A percentile compares a stretch with the other conserved stretches of the same genome.
Conservation (phyloP, 2,797 vertebrate species). For the Orientallactaga sibirica region DNA sequence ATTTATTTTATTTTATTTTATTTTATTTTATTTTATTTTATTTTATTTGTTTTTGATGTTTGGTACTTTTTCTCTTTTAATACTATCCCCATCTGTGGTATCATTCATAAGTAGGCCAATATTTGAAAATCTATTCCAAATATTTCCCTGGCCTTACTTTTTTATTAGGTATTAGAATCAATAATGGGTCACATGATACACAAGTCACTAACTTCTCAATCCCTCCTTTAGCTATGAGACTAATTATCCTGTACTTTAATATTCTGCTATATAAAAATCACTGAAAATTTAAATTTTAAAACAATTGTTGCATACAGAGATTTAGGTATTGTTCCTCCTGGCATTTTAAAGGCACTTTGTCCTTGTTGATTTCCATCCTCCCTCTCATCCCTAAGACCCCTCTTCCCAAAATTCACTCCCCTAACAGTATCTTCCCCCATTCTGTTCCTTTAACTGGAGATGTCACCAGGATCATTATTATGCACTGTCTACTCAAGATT, state of each 20-base stretch:
- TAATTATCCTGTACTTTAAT: slow-evolving; percentile 15
- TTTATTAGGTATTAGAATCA: slow-evolving; percentile 40
- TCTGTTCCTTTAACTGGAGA: slow-evolving; percentile 17
- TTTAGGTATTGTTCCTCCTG: no score
- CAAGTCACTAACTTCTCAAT: slow-evolving; percentile 26
- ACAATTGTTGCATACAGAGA: no score
- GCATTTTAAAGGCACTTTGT: no score
- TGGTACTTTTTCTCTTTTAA: background rate
- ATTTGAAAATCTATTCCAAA: slow-evolving; percentile 6
- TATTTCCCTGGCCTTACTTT: slow-evolving; percentile 21
- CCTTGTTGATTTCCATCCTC: no score
- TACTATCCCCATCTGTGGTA: background rate
- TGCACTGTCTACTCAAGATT: background rate
- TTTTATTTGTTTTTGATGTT: no score
- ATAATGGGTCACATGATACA: background rate
- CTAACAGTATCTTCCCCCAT: no score
- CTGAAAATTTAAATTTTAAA: background rate
- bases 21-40: background rate
- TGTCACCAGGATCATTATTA: background rate
- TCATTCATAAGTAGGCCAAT: slow-evolving; percentile 5
- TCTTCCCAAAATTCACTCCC: no score
- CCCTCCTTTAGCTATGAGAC: background rate
- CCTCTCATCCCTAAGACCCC: no score
- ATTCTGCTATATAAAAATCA: background rate
- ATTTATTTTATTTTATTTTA: background rate